Evolutionary conservation across 1,140 invertebrate genomes (phyloP), one percentile per base, ranked within the genome.

Genomic region (Drosophila azteca): DNA sequence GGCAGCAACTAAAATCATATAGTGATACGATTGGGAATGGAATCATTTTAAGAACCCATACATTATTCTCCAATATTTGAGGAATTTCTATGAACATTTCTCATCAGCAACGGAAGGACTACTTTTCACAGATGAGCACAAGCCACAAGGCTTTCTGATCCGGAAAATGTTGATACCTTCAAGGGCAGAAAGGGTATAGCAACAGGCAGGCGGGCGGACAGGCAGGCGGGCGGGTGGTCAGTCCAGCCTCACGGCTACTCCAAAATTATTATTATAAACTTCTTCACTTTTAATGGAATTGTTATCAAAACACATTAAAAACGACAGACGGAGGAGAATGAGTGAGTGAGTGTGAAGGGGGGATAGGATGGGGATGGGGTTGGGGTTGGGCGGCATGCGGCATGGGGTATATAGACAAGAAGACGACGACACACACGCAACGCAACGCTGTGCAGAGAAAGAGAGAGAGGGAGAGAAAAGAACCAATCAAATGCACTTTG

Each of bases 221-320:
- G 13, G 24, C 17, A 26, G 24, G 20, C n/a, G 22, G 17, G 1
- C 17, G 17, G 17, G 17, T 1, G 44, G 44, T 35, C 44, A 1
- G 64, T 68, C 64, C 66, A 58, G 65, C 63, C 66, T 58, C 67
- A 69, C 65, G 67, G 67, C 67, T 70, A 69, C 67, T 70, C 67
- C 64, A 70, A 70, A 70, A 70, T 70, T 70, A 85, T 85, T 85
- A 85, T 85, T 85, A 85, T 87, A 87, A 85, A 85, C 82, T 85
- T 85, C 82, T 85, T 85, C 82, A 85, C 82, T 85, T 70, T 85
- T 85, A 85, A 85, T 85, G 82, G 82, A 85, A 85, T 85, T 87
- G 82, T 85, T 85, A 85, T 85, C 82, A 85, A 85, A 85, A 87
- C 82, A 85, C 82, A 85, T 85, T 85, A 87, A 82, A 85, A 87